Base-by-base conservation (phyloP, 2,888 invertebrate species). In the Ferdinandea cuprea region DNA sequence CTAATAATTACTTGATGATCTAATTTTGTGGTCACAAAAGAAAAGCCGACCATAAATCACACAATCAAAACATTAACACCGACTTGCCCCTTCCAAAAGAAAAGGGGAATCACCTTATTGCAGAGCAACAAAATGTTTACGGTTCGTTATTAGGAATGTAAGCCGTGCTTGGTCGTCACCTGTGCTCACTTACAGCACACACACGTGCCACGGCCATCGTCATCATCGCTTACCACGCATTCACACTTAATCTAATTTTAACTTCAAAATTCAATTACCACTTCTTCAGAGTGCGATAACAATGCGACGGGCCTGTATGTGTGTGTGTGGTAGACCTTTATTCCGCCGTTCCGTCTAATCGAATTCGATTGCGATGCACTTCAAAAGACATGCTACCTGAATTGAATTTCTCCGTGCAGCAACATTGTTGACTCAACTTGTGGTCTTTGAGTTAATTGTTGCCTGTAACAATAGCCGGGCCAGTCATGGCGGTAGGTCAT, bases 221-320 rank as follows among this genome's bases (percentile, higher is more conserved):
- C 30, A n/a, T n/a, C 8, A 19, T 28, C 48, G 44, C 63, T 44
- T 63, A 61, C 54, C 63, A 48, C n/a, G n/a, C 73, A 56, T 63
- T 56, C 73, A 73, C 73, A 73, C 73, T 56, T 73, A 73, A 73
- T 73, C 73, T 65, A 73, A 73, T 56, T 65, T 65, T 54, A 40
- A 73, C 56, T 65, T 63, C 54, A 46, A 32, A 73, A 73, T 73
- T 65, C 73, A 73, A 73, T 73, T 73, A 73, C 73, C 73, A 73
- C 73, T 73, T 73, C 73, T 73, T 73, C 61, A 28, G 30, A 46
- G 46, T 28, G 56, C 46, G 73, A 65, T 73, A 73, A 73, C 65
- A 73, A 65, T 73, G 56, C 37, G 56, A 50, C 46, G 15, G 48
- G 9, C 11, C 6, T 17, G 35, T 42, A 8, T 7, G 32, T 8